Evolutionary conservation across 2,888 invertebrate genomes (phyloP), one percentile per base, ranked within the genome.

Genomic region (Thymelicus sylvestris): DNA sequence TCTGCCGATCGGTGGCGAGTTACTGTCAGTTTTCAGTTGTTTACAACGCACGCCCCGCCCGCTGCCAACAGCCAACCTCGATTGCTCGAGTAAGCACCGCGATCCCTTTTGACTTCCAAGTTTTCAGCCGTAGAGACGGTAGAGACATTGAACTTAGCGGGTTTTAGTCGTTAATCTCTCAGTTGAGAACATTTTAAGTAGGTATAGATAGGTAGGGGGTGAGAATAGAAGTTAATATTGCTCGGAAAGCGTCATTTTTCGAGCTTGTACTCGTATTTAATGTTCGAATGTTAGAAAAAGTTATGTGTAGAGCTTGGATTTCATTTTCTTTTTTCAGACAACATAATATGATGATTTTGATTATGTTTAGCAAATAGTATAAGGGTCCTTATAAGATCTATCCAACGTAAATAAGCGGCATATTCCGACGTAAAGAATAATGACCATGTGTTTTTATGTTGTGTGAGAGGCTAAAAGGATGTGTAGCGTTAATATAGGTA

Each of bases 1-100:
- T 24, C 47, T 31, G 13, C 6, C 66, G 31, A 31, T n/a, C 44
- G n/a, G 47, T 57, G 44, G 57, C 66, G 66, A 15, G 44, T 41
- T 44, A 66, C 66, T 66, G 57, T 10, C 66, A 66, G 57, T 47
- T 66, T 66, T 59, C 66, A 66, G 66, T 57, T 66, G 57, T 66
- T 66, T 66, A 66, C 66, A 24, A 66, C 52, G 38, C 15, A 8
- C 38, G 50, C 64, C 50, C 64, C 64, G 38, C 64, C 63, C 63
- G 63, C 31, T 13, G 12, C 57, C 13, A 24, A 5, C 31, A 5
- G 12, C 57, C 13, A 24, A 5, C 59, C 59, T n/a, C 39, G 59
- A 38, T 15, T 10, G 59, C 7, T n/a, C 59, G 31, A 55, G 55
- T 31, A 63, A 48, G 48, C 13, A 62, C 63, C 48, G 47, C 6